Evolutionary conservation across 2,797 vertebrate genomes (phyloP).

Genomic region (Rhadinocentrus ornatus): DNA sequence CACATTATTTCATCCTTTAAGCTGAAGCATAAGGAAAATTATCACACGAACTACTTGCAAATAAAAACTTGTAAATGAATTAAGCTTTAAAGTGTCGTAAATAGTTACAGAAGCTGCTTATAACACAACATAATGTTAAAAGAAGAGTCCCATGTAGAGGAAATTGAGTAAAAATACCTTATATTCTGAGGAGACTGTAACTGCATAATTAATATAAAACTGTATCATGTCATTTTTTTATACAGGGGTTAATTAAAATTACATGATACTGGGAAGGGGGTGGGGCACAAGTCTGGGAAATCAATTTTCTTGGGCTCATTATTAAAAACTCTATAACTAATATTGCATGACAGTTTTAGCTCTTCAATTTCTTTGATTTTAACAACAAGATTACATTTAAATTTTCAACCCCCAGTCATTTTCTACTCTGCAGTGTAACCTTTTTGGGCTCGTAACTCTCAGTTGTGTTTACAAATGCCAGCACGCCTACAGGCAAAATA

Average conservation of each 20-base stretch:
- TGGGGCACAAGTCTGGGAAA: not conserved
- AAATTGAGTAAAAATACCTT: not conserved
- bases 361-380: not conserved
- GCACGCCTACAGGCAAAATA: too few species aligned
- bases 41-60: too few species aligned
- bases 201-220: not conserved
- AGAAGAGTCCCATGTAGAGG: not conserved
- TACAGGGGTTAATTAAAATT: not conserved
- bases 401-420: not conserved
- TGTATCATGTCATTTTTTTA: not conserved
- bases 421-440: not conserved
- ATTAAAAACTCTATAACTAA: not conserved
- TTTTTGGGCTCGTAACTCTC: too few species aligned
- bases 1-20: not conserved
- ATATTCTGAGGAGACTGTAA: not conserved
- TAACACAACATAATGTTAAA: not conserved
- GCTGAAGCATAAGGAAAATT: not conserved
- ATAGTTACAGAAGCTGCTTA: not conserved
- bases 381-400: not conserved
- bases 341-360: not conserved
- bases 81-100: too few species aligned
- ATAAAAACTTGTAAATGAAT: not conserved
- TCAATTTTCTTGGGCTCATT: not conserved
- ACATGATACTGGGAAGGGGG: not conserved
- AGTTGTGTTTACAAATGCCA: too few species aligned